Conservation (phyloP, 2,888 invertebrate genomes). For the Acronicta psi region DNA sequence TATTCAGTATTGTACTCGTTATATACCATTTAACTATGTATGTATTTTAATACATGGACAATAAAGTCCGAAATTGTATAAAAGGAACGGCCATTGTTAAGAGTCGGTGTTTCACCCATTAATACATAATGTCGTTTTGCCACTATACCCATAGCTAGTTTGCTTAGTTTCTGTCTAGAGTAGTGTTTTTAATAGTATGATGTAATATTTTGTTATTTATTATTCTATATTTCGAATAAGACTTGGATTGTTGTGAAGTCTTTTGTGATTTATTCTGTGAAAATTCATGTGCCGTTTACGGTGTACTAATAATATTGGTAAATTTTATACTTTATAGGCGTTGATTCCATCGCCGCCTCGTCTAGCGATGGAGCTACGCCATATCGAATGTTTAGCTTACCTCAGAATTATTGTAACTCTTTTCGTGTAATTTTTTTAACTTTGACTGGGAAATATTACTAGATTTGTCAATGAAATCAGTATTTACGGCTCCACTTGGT, state of each 20-base stretch:
- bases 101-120: slow-evolving; percentile 44
- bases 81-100: slow-evolving; percentile 49
- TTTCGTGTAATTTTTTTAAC: slow-evolving; percentile 42
- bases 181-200: slow-evolving; percentile 72
- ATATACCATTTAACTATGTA: slow-evolving; percentile 43
- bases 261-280: slow-evolving; percentile 77
- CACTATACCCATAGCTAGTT: slow-evolving; percentile 75
- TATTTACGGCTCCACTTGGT: slow-evolving; percentile 60
- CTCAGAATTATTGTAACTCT: slow-evolving; percentile 30
- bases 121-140: slow-evolving; percentile 62
- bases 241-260: slow-evolving; percentile 80
- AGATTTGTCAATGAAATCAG: slow-evolving; percentile 58
- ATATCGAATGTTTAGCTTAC: slow-evolving; percentile 41
- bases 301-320: slow-evolving; percentile 43
- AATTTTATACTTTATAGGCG: slow-evolving; percentile 52
- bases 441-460: slow-evolving; percentile 44
- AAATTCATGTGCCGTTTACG: slow-evolving; percentile 62
- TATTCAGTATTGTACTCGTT: slow-evolving; percentile 48
- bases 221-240: slow-evolving; percentile 85
- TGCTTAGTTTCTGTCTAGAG: slow-evolving; percentile 82
- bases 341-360: slow-evolving; percentile 8
- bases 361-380: slow-evolving; percentile 16
- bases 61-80: slow-evolving; percentile 48
- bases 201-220: slow-evolving; percentile 88
- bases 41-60: slow-evolving; percentile 44